phyloP scores from a whole-genome alignment of 2,888 invertebrate genomes.

The Trilocha varians region DNA sequence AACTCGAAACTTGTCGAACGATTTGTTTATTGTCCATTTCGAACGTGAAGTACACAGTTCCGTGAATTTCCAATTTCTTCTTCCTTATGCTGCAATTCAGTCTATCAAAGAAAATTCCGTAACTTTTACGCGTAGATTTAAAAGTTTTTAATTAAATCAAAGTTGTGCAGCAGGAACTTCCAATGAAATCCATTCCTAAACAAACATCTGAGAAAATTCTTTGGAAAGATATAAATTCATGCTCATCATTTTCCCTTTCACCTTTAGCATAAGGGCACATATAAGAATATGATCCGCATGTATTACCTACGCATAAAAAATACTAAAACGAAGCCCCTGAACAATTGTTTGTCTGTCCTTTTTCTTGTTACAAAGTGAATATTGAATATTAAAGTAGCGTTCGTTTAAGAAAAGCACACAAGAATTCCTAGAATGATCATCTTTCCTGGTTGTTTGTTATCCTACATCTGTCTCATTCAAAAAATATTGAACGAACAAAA shows the following conservation, averaged over 20 bases:
- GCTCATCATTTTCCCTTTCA: neutral
- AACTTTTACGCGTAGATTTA: too few relatives aligned
- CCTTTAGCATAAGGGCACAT: neutral
- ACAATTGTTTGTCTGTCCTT: slow-evolving; percentile 10
- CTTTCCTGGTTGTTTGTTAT: too few relatives aligned
- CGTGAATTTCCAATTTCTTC: neutral
- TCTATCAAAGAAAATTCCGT: too few relatives aligned
- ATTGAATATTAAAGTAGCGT: slow-evolving; percentile 11
- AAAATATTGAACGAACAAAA: too few relatives aligned
- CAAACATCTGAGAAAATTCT: too few relatives aligned
- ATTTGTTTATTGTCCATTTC: neutral
- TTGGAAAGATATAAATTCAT: neutral
- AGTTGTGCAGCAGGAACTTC: too few relatives aligned
- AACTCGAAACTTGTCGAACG: neutral
- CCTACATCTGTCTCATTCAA: too few relatives aligned
- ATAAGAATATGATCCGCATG: neutral
- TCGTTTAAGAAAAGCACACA: slow-evolving; percentile 1
- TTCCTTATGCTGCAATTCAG: too few relatives aligned
- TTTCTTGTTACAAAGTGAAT: slow-evolving; percentile 15
- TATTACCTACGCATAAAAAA: neutral
- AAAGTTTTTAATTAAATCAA: too few relatives aligned
- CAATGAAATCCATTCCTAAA: too few relatives aligned
- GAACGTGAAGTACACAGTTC: neutral
- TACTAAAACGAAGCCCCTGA: neutral
- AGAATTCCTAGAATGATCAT: too few relatives aligned